phyloP scores from a whole-genome alignment of 35 echinoderm and acorn worm species.

The Heliocidaris erythrogramma region DNA sequence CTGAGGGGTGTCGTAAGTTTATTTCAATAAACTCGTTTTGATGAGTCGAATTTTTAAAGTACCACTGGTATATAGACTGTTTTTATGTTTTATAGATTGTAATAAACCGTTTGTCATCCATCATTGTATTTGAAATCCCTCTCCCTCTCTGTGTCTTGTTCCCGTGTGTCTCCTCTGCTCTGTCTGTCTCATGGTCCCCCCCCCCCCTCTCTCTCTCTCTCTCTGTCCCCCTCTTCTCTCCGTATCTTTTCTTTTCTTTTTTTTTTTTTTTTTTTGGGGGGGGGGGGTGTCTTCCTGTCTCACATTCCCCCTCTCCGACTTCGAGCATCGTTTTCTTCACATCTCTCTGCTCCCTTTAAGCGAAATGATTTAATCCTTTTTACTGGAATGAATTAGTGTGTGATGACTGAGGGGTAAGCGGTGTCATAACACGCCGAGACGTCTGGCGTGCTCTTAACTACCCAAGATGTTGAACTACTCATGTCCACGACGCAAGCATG shows the following conservation, averaged over 20 bases:
- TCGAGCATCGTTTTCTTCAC: not conserved
- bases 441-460: not conserved
- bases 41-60: no score
- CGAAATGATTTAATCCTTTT: slow-evolving; percentile 8
- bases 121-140: not conserved
- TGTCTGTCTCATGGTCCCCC: not conserved
- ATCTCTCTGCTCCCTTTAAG: not conserved
- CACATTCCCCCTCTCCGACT: not conserved
- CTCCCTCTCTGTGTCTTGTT: not conserved
- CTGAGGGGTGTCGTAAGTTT: no score
- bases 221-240: not conserved
- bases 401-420: not conserved
- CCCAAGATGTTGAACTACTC: not conserved
- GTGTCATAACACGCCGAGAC: not conserved
- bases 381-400: not conserved
- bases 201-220: not conserved
- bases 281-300: no score
- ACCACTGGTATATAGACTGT: no score
- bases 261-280: not conserved
- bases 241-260: not conserved
- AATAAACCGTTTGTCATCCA: no score
- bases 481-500: not conserved
- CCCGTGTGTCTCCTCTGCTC: not conserved
- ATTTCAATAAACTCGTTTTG: no score
- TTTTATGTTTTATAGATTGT: no score